phyloP scores from a whole-genome alignment of 1,140 invertebrate species.

The Wiebesia pumilae region DNA sequence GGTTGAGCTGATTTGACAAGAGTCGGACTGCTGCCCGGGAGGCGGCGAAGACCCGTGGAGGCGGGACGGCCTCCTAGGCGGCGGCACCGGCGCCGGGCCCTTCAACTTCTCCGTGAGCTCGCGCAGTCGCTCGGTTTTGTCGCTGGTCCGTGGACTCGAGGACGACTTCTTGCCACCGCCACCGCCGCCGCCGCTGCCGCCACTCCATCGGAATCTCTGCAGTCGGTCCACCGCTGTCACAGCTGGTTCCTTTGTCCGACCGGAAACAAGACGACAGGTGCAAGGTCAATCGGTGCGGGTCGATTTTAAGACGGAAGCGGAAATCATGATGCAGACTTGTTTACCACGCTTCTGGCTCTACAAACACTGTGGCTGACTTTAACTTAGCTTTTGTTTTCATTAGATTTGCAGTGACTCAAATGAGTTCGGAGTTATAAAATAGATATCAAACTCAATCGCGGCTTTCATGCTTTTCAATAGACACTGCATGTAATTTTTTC shows the following conservation, averaged over 20 bases:
- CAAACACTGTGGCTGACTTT: not conserved
- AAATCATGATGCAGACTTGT: not conserved
- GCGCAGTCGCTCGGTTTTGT: slow-evolving; percentile 82
- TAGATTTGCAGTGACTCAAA: not conserved
- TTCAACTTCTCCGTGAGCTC: slow-evolving; percentile 86
- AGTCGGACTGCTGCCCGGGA: not conserved
- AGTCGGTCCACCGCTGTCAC: slow-evolving; percentile 83
- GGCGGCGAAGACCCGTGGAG: slow-evolving; percentile 53
- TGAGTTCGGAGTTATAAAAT: not conserved
- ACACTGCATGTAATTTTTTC: not conserved
- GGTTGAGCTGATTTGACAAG: not conserved
- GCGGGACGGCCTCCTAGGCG: slow-evolving; percentile 69
- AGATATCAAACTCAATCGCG: not conserved
- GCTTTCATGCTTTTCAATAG: not conserved
- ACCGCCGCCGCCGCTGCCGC: slow-evolving; percentile 79
- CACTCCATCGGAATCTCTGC: slow-evolving; percentile 84
- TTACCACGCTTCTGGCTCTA: not conserved
- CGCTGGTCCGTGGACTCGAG: slow-evolving; percentile 75
- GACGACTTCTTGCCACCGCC: slow-evolving; percentile 67
- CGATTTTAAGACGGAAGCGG: not conserved
- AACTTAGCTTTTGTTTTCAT: not conserved
- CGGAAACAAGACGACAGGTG: not conserved
- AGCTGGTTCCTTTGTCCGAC: slow-evolving; percentile 64
- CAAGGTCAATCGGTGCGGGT: not conserved
- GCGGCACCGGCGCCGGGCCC: slow-evolving; percentile 71